A percentile compares a stretch with the other conserved stretches of the same genome.
Conservation (phyloP, 2,797 vertebrate genomes). For the Liasis olivaceus region DNA sequence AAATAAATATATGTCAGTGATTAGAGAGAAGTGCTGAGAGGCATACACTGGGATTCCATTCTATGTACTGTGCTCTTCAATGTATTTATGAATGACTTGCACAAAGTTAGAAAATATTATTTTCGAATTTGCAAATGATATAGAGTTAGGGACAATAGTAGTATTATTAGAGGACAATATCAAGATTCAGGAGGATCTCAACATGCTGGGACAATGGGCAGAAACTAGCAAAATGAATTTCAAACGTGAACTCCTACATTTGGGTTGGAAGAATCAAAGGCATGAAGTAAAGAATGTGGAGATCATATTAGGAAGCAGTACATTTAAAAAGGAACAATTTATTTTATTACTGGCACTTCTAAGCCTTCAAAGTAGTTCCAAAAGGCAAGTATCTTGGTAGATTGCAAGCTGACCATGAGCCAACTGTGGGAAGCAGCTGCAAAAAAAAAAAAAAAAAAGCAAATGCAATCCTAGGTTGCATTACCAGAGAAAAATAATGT, state of each 20-base stretch:
- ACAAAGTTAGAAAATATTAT: neutral
- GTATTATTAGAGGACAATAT: neutral
- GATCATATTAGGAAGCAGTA: neutral
- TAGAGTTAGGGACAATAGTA: neutral
- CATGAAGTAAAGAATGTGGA: neutral
- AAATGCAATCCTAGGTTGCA: neutral
- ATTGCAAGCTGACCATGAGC: neutral
- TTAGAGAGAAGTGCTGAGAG: neutral
- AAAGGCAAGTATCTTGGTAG: neutral
- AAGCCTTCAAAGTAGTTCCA: neutral
- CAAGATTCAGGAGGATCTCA: neutral
- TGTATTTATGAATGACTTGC: neutral
- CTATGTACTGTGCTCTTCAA: neutral
- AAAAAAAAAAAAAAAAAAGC: neutral
- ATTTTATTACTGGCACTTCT: neutral
- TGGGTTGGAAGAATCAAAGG: neutral
- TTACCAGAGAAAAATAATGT: neutral
- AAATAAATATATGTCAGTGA: neutral
- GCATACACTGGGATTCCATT: neutral
- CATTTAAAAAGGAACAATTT: neutral
- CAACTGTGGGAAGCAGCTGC: neutral
- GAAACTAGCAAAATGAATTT: neutral
- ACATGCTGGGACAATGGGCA: neutral
- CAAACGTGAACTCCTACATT: neutral
- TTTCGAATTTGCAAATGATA: neutral